Base-by-base conservation (phyloP, 1,140 invertebrate genomes). In the Heliconius nattereri region DNA sequence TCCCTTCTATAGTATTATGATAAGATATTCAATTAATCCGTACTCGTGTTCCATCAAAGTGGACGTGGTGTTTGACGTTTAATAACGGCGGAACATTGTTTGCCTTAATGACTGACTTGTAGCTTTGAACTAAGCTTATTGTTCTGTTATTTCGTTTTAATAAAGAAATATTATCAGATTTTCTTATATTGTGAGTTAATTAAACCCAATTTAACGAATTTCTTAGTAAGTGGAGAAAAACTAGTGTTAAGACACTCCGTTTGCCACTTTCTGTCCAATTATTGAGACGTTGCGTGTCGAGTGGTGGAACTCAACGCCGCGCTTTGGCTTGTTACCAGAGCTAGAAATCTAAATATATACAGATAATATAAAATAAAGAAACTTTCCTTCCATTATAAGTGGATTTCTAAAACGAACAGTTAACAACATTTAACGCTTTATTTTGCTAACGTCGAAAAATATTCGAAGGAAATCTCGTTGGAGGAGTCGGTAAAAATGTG, bases 31-130 rank as follows among this genome's bases (percentile, higher is more conserved):
- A 57, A 57, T 57, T 57, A 57, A 57, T 57, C 54, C 20, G 1
- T 19, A 57, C 54, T 57, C n/a, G 54, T 57, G n/a, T 57, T 57
- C 54, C 54, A 57, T 57, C 54, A 57, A 57, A 57, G n/a, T 57
- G 54, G 54, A 57, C 54, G 9, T 57, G 54, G 54, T 57, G n/a
- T 57, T 57, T 57, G n/a, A 57, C 54, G 54, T 57, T 57, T 57
- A 57, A 57, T 57, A 57, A 57, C 54, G 54, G n/a, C 54, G 54
- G 54, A 57, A 23, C n/a, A 57, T 57, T 57, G 54, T 57, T 57
- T 57, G 54, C n/a, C 9, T 57, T 57, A 57, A 57, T n/a, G n/a
- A 57, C n/a, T 57, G 20, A n/a, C 54, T 57, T n/a, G 54, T 57
- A 57, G 54, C 54, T 57, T n/a, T 57, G 54, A 57, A 57, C 54